Conservation (phyloP, 2,113 vertebrate species). For the Pica pica region DNA sequence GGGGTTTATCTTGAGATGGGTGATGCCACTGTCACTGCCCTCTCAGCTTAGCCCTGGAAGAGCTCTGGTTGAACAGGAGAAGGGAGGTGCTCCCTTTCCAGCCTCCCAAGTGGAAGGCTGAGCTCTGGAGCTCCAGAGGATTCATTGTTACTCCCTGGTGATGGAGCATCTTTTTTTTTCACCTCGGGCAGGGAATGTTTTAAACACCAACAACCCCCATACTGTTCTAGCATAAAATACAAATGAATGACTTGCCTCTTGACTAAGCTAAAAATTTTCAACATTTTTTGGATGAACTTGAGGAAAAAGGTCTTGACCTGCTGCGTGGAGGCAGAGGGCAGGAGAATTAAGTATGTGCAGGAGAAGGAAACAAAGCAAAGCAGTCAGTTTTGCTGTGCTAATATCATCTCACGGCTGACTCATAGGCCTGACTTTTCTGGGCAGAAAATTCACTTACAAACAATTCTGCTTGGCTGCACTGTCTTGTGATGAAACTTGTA, state of each 20-base stretch:
- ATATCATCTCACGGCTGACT: conserved; percentile 28
- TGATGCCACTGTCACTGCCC: background rate
- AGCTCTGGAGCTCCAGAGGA: background rate
- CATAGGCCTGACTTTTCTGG: conserved; percentile 13
- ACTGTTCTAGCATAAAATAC: background rate
- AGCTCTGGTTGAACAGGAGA: background rate
- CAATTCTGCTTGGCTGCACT: background rate
- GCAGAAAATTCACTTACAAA: background rate
- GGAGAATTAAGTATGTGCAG: background rate
- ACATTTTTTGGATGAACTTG: background rate
- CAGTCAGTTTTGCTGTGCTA: conserved; percentile 6
- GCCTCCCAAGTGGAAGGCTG: background rate
- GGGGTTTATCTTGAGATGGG: background rate
- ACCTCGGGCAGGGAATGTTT: background rate
- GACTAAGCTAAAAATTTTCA: background rate
- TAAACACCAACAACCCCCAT: background rate
- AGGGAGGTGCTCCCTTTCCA: background rate
- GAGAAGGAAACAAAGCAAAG: background rate
- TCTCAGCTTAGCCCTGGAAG: background rate
- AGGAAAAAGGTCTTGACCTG: background rate
- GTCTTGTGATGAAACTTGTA: background rate
- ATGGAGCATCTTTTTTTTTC: background rate
- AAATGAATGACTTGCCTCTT: background rate
- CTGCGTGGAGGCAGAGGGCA: background rate
- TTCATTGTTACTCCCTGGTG: background rate